Evolutionary conservation across 1,140 invertebrate genomes (phyloP).

Genomic region (Drosophila suzukii): DNA sequence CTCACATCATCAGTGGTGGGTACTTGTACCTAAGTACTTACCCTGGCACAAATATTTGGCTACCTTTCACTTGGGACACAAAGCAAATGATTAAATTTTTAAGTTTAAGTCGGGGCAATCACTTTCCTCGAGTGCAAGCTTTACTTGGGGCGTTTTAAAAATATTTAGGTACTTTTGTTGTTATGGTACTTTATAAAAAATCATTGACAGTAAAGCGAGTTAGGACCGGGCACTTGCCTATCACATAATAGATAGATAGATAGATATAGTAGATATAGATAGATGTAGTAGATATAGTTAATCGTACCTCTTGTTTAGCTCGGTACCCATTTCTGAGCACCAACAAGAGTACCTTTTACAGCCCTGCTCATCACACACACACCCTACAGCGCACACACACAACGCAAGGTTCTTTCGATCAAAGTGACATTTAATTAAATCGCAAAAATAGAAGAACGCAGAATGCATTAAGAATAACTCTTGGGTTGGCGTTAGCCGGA

Average conservation of each 20-base stretch:
- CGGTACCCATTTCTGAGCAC: background rate
- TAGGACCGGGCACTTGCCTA: too few relatives aligned
- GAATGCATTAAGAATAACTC: conserved; percentile 32
- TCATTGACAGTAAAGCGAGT: too few relatives aligned
- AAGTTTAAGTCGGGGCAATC: too few relatives aligned
- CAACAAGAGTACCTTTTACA: background rate
- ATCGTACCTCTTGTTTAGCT: too few relatives aligned
- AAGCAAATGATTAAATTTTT: background rate
- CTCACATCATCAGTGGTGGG: background rate
- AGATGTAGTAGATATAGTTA: too few relatives aligned
- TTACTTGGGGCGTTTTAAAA: too few relatives aligned
- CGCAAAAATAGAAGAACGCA: conserved; percentile 39
- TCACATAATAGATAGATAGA: too few relatives aligned
- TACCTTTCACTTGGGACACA: background rate
- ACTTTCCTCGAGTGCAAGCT: background rate
- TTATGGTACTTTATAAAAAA: too few relatives aligned
- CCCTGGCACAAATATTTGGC: too few relatives aligned
- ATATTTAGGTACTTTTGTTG: too few relatives aligned
- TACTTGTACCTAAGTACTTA: background rate
- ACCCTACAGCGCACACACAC: background rate
- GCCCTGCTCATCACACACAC: conserved; percentile 1
- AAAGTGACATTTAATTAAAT: conserved; percentile 80
- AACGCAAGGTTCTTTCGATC: conserved; percentile 64
- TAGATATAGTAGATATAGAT: too few relatives aligned
- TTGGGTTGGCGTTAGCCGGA: background rate